These are phyloP conservation scores for Drosophila funebris DNA, from an alignment of 1,140 invertebrate species.

Conservation along the genomic window DNA sequence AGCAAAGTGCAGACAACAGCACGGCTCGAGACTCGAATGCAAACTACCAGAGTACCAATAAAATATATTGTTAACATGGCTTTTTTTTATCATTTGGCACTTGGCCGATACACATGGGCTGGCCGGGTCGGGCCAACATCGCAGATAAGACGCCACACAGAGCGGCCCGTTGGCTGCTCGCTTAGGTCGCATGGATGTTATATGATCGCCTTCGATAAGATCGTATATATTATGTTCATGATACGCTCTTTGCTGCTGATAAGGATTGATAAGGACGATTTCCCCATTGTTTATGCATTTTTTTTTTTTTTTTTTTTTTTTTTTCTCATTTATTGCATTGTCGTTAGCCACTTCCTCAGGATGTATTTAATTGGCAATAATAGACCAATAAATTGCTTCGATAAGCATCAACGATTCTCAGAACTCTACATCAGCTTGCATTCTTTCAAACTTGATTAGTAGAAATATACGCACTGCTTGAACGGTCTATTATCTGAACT, in stretches of 20 bases:
- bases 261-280: slow-evolving; percentile 16
- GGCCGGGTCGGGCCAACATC: slow-evolving; percentile 28
- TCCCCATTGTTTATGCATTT: not conserved
- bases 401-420: slow-evolving; percentile 1
- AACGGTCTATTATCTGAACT: not conserved
- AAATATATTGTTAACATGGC: slow-evolving; percentile 79
- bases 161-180: slow-evolving; percentile 30
- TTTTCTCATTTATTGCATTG: too few relatives aligned
- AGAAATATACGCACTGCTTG: too few relatives aligned
- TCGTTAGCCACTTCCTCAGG: slow-evolving; percentile 70
- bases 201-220: slow-evolving; percentile 24
- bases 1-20: slow-evolving; percentile 42
- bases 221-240: slow-evolving; percentile 16
- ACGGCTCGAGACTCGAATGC: slow-evolving; percentile 56
- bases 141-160: slow-evolving; percentile 52
- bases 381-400: not conserved
- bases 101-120: slow-evolving; percentile 27
- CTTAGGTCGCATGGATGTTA: not conserved
- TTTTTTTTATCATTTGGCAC: slow-evolving; percentile 69
- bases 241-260: slow-evolving; percentile 27
- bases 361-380: slow-evolving; percentile 19
- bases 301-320: not conserved
- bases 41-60: slow-evolving; percentile 80
- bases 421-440: not conserved
- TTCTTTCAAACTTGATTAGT: too few relatives aligned